These are phyloP conservation scores for Dendroctonus ponderosae DNA, from an alignment of 1,140 invertebrate genomes.

Conservation along the genomic window DNA sequence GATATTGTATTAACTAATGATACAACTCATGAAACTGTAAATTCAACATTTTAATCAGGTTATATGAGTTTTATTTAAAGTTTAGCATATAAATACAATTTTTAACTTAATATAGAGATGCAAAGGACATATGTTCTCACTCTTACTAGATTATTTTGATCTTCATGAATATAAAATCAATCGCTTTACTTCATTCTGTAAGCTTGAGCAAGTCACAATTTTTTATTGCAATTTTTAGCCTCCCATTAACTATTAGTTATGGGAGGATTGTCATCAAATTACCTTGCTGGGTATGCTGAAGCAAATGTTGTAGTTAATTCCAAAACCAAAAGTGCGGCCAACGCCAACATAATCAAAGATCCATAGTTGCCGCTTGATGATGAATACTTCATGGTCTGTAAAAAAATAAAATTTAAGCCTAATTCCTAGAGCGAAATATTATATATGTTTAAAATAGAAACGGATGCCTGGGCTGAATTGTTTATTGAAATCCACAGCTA, in stretches of 20 bases:
- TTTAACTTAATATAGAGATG: too few relatives aligned
- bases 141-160: too few relatives aligned
- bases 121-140: too few relatives aligned
- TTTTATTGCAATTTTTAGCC: background rate
- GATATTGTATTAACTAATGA: too few relatives aligned
- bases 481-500: background rate
- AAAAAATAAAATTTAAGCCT: constrained; percentile 8
- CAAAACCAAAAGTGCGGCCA: constrained; percentile 34
- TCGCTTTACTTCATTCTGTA: too few relatives aligned
- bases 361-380: constrained; percentile 22
- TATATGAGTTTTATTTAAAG: background rate
- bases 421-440: background rate
- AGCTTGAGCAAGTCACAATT: background rate
- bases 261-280: background rate
- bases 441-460: background rate
- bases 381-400: constrained; percentile 37
- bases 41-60: background rate
- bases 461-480: background rate
- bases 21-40: background rate
- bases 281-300: constrained; percentile 38
- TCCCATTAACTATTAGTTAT: background rate
- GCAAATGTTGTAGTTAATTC: constrained; percentile 36
- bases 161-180: too few relatives aligned
- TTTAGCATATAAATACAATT: too few relatives aligned
- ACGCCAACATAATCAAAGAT: constrained; percentile 31